These are phyloP conservation scores for Chloromyia formosa DNA, from an alignment of 2,888 invertebrate species.

Conservation along the genomic window DNA sequence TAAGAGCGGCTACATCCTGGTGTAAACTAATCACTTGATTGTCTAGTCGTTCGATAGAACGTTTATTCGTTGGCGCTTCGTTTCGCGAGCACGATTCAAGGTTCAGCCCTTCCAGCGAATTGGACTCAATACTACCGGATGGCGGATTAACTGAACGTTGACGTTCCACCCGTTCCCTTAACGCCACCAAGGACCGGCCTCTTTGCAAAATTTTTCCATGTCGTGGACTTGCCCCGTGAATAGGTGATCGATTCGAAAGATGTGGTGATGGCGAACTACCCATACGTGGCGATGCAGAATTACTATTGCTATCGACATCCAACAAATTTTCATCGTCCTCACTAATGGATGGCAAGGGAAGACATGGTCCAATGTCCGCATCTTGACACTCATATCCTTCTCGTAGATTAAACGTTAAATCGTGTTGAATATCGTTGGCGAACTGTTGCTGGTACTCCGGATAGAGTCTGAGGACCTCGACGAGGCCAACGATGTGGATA, in stretches of 20 bases:
- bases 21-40: conserved; percentile 83
- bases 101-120: conserved; percentile 72
- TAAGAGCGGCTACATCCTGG: conserved; percentile 85
- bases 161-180: conserved; percentile 74
- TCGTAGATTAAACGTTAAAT: conserved; percentile 91
- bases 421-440: conserved; percentile 92
- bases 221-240: conserved; percentile 71
- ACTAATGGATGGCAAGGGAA: conserved; percentile 89
- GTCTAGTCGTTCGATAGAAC: conserved; percentile 77
- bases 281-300: conserved; percentile 70
- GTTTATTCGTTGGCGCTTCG: conserved; percentile 54
- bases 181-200: conserved; percentile 64
- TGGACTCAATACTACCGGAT: conserved; percentile 54
- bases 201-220: conserved; percentile 69
- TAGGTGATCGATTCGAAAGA: conserved; percentile 65
- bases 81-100: conserved; percentile 62
- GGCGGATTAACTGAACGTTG: conserved; percentile 70
- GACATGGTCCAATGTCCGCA: conserved; percentile 61
- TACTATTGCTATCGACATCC: conserved; percentile 68
- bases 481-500: conserved; percentile 88
- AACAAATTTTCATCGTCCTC: conserved; percentile 93
- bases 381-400: conserved; percentile 91
- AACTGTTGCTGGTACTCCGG: conserved; percentile 96
- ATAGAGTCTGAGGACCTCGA: conserved; percentile 88
- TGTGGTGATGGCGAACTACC: conserved; percentile 59